Conservation (phyloP, 2,113 vertebrate species). For the Zosterops japonicus region DNA sequence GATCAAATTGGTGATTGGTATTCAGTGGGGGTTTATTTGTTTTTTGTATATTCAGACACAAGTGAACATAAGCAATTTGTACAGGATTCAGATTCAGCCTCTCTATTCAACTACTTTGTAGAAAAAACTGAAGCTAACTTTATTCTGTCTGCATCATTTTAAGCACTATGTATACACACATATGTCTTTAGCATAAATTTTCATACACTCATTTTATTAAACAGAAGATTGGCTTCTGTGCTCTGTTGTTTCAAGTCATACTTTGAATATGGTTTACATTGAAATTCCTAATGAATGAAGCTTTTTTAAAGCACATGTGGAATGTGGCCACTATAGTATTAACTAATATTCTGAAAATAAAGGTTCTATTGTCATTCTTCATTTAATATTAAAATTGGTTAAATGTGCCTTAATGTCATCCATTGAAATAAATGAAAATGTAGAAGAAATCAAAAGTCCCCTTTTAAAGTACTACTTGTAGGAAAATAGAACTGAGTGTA, state of each 20-base stretch:
- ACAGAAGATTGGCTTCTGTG: background rate
- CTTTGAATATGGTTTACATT: background rate
- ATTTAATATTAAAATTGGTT: background rate
- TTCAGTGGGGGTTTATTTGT: background rate
- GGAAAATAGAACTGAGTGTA: background rate
- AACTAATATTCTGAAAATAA: background rate
- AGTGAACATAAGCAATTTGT: background rate
- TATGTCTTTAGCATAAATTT: background rate
- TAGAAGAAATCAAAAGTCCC: background rate
- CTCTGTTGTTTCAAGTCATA: background rate
- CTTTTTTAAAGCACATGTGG: background rate
- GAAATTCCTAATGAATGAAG: background rate
- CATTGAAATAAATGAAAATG: background rate
- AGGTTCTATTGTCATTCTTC: background rate
- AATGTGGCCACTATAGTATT: background rate
- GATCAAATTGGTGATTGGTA: background rate
- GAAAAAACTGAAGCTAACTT: background rate
- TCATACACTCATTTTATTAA: background rate
- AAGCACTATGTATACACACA: background rate
- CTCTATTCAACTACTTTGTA: background rate
- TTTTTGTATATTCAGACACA: background rate
- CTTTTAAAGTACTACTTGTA: background rate
- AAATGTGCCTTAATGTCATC: background rate
- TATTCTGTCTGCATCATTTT: background rate
- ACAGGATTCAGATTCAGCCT: background rate